Evolutionary conservation across 53 echinoderm and acorn worm genomes (phyloP), one percentile per base, ranked within the genome.

Genomic region (Paelopatides confundens): DNA sequence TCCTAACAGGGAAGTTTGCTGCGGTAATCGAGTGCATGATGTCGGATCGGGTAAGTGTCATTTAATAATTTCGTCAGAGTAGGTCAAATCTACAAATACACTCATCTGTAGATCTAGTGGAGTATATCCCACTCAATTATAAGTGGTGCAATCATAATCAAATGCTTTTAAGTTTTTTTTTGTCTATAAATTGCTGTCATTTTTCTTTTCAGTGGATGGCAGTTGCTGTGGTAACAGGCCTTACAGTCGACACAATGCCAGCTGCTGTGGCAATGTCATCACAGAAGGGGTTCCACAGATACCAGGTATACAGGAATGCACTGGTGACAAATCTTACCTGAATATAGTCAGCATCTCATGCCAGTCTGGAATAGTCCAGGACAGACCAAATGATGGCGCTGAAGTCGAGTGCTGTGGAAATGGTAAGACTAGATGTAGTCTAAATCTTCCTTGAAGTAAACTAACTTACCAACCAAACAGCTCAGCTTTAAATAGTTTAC

Each of bases 161-260:
- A n/a, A n/a, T n/a, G n/a, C n/a, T n/a, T n/a, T n/a, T n/a, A n/a
- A n/a, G n/a, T n/a, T n/a, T n/a, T n/a, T n/a, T n/a, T n/a, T n/a
- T n/a, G n/a, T n/a, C n/a, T n/a, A n/a, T n/a, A n/a, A n/a, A n/a
- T n/a, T n/a, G n/a, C n/a, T n/a, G n/a, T n/a, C n/a, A n/a, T n/a
- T n/a, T n/a, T n/a, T n/a, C n/a, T n/a, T n/a, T n/a, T n/a, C 33
- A 79, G 79, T 53, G 24, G 51, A 79, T 31, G 79, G 79, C 31
- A 53, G 52, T 5, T 79, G 79, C 51, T 79, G 79, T 52, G 33
- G 17, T 24, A 13, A 27, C 33, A 18, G 5, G 5, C 47, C 79
- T 12, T 79, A 79, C 53, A 79, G 79, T 34, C 28, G 50, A 51
- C 50, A 79, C 33, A 53, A 54, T 31, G 79, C 79, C 32, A 79